Conservation (phyloP, 92 coral and sea anemone species). For the Epizoanthus ramosus region DNA sequence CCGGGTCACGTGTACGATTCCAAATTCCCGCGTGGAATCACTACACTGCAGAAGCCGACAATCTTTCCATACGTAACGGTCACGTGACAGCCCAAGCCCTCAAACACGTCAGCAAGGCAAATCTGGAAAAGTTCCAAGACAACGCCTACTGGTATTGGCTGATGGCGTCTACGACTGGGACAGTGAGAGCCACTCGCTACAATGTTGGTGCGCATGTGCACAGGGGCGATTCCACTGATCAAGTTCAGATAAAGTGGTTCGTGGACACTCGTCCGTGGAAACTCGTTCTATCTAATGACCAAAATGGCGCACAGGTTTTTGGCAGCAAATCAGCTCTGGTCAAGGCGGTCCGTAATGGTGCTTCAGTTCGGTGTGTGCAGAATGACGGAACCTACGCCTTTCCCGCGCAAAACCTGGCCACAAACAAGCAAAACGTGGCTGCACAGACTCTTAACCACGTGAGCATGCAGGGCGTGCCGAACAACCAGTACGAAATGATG, state of each 20-base stretch:
- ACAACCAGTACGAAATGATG: slow-evolving; percentile 53
- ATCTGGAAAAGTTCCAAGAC: slow-evolving; percentile 58
- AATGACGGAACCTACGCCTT: slow-evolving; percentile 66
- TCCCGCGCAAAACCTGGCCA: slow-evolving; percentile 69
- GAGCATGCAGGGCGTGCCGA: slow-evolving; percentile 65
- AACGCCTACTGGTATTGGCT: slow-evolving; percentile 85
- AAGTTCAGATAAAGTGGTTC: slow-evolving; percentile 64
- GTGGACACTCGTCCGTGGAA: slow-evolving; percentile 82
- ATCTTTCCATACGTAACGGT: slow-evolving; percentile 72
- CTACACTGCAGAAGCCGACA: slow-evolving; percentile 85
- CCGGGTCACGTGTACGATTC: slow-evolving; percentile 83
- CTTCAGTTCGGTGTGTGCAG: slow-evolving; percentile 76
- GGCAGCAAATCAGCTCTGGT: slow-evolving; percentile 62
- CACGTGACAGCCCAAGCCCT: slow-evolving; percentile 87
- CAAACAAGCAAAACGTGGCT: slow-evolving; percentile 65
- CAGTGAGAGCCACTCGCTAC: slow-evolving; percentile 65
- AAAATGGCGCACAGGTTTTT: slow-evolving; percentile 46
- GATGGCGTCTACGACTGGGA: slow-evolving; percentile 89
- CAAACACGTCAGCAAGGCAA: slow-evolving; percentile 70
- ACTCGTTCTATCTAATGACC: slow-evolving; percentile 45
- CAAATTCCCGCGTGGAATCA: slow-evolving; percentile 49
- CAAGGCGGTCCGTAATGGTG: slow-evolving; percentile 69
- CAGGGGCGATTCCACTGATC: slow-evolving; percentile 32
- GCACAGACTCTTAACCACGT: slow-evolving; percentile 73
- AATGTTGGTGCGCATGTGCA: slow-evolving; percentile 60